Evolutionary conservation across 2,113 vertebrate species (phyloP).

Genomic region (Mesitornis unicolor): DNA sequence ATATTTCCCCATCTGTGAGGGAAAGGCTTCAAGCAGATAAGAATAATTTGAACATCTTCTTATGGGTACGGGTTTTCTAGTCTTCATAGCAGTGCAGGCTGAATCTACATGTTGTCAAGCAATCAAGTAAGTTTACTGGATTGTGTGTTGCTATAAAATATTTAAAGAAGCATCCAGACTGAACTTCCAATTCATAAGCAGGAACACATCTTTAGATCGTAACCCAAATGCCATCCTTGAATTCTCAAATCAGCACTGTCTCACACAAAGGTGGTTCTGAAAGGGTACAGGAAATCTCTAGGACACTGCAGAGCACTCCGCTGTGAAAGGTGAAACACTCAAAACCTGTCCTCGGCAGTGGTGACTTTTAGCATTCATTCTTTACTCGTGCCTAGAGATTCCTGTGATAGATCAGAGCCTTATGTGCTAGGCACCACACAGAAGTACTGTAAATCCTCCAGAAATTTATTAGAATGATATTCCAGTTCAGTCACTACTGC

Average conservation of each 20-base stretch:
- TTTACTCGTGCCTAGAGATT: not conserved
- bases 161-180: not conserved
- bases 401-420: not conserved
- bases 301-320: not conserved
- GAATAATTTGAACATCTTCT: not conserved
- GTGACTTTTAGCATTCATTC: not conserved
- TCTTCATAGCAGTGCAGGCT: not conserved
- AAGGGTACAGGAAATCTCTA: not conserved
- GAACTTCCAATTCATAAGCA: not conserved
- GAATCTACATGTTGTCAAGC: not conserved
- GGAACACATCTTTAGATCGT: not conserved
- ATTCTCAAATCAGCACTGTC: not conserved
- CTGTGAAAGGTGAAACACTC: not conserved
- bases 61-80: not conserved
- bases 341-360: not conserved
- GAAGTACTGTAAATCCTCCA: not conserved
- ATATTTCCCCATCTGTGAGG: not conserved
- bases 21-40: not conserved
- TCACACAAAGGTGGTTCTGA: not conserved
- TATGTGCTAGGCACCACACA: not conserved
- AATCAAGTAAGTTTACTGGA: not conserved
- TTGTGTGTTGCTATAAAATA: not conserved
- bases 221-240: not conserved
- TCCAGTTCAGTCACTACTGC: not conserved
- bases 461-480: not conserved